Evolutionary conservation across 1,140 invertebrate species (phyloP).

Genomic region (Drosophila watanabei): DNA sequence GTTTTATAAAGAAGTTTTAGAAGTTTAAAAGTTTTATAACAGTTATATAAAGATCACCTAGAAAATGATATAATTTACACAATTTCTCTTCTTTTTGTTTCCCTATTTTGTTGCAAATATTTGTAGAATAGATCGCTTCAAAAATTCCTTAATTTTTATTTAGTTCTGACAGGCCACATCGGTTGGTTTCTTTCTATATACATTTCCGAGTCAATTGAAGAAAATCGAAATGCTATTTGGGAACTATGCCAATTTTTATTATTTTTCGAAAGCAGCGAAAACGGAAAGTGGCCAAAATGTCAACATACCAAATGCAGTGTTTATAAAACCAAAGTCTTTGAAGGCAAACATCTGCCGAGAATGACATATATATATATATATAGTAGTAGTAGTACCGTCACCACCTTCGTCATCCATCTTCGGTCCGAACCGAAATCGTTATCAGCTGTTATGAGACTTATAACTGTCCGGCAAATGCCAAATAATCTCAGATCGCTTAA

Average conservation of each 20-base stretch:
- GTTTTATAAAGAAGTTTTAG: too few species aligned
- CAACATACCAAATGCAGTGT: slow-evolving; percentile 17
- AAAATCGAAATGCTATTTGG: slow-evolving; percentile 26
- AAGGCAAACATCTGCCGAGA: slow-evolving; percentile 1
- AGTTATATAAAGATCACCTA: not conserved
- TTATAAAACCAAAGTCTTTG: not conserved
- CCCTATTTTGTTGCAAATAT: slow-evolving; percentile 9
- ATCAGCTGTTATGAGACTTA: slow-evolving; percentile 35
- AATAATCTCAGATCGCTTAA: slow-evolving; percentile 39
- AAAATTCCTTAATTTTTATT: slow-evolving; percentile 19
- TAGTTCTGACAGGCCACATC: slow-evolving; percentile 17
- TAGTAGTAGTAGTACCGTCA: too few species aligned
- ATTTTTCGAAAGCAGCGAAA: slow-evolving; percentile 17
- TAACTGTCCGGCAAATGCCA: slow-evolving; percentile 18
- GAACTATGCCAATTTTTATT: slow-evolving; percentile 39
- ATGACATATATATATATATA: not conserved
- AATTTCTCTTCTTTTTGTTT: not conserved
- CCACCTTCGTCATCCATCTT: slow-evolving; percentile 30
- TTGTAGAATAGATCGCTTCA: slow-evolving; percentile 5
- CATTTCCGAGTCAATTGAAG: slow-evolving; percentile 3
- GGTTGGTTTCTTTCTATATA: not conserved
- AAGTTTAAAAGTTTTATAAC: too few species aligned
- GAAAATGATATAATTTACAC: not conserved
- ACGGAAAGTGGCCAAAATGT: slow-evolving; percentile 31
- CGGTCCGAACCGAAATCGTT: not conserved